Base-by-base conservation (phyloP, 2,888 invertebrate genomes). In the Acrobasis suavella region DNA sequence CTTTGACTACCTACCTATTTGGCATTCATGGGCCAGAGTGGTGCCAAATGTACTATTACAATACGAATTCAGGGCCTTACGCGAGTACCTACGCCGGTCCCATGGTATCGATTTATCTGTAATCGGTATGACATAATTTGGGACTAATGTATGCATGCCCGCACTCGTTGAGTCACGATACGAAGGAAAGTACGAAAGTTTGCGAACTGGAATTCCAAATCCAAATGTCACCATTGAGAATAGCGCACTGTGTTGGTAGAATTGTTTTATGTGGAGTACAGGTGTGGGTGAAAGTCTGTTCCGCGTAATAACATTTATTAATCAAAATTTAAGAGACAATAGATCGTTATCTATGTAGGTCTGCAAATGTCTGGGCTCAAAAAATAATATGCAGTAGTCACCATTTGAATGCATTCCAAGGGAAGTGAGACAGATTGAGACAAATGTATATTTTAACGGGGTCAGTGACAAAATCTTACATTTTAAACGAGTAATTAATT, bases 31-130 rank as follows among this genome's bases (percentile, higher is more conserved):
- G 74, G 75, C 75, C 77, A 75, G 77, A 75, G 81, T 77, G 78
- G 79, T 85, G 88, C 91, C 91, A 91, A 91, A 91, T 89, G 86
- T 83, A 89, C 80, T 80, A 88, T 86, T 81, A 90, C 89, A 91
- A 91, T 91, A 82, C 79, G 83, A 83, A 86, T 85, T 82, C 81
- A 83, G 76, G 72, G 76, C 80, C 83, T 80, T 82, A 82, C 76
- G 72, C 69, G 76, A 67, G 74, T 60, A 73, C 82, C 79, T 73
- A 80, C 78, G 74, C 79, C 69, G 85, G 88, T 88, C 86, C 88
- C 87, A 87, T 83, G 86, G 83, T 87, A 87, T 89, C 91, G 82
- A 76, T 78, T 83, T 82, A 83, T 83, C 83, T 81, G 80, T 72
- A 74, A 73, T 75, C 77, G 72, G 67, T 70, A 72, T 83, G 83